Percentiles rank a stretch among this genome's conserved stretches.
Evolutionary conservation across 2,888 invertebrate genomes (phyloP).

Genomic region (Glomeris marginata): DNA sequence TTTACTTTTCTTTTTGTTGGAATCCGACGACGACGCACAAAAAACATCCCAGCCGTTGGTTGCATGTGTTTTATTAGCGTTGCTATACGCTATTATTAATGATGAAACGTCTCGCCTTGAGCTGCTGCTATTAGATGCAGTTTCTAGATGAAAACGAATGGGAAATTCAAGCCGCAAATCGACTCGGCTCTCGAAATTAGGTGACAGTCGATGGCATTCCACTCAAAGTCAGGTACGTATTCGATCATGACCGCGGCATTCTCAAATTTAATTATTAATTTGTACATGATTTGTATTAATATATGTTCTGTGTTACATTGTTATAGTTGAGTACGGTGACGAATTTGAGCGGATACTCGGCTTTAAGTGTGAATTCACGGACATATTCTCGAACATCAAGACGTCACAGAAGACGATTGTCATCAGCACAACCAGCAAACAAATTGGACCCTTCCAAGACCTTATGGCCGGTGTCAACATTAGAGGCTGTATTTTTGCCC

Average conservation of each 20-base stretch:
- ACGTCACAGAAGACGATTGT: neutral
- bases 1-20: too few species aligned
- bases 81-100: too few species aligned
- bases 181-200: conserved; percentile 12
- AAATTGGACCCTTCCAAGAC: conserved; percentile 47
- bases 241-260: neutral
- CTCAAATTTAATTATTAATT: neutral
- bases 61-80: too few species aligned
- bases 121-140: neutral
- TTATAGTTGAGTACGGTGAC: conserved; percentile 12
- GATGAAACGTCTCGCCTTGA: too few species aligned
- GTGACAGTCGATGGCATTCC: conserved; percentile 14
- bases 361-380: conserved; percentile 8
- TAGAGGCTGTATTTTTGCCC: conserved; percentile 71
- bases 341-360: conserved; percentile 10
- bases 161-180: conserved; percentile 13
- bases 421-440: conserved; percentile 32
- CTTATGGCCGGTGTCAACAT: conserved; percentile 64
- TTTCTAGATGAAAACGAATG: conserved; percentile 7
- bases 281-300: neutral
- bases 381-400: conserved; percentile 12
- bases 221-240: conserved; percentile 13
- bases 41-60: too few species aligned
- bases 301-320: neutral
- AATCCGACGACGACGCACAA: too few species aligned